Percentiles rank a stretch among this genome's conserved stretches.
These are phyloP conservation scores for Agrotis exclamationis DNA, from an alignment of 2,888 invertebrate species.

Conservation along the genomic window DNA sequence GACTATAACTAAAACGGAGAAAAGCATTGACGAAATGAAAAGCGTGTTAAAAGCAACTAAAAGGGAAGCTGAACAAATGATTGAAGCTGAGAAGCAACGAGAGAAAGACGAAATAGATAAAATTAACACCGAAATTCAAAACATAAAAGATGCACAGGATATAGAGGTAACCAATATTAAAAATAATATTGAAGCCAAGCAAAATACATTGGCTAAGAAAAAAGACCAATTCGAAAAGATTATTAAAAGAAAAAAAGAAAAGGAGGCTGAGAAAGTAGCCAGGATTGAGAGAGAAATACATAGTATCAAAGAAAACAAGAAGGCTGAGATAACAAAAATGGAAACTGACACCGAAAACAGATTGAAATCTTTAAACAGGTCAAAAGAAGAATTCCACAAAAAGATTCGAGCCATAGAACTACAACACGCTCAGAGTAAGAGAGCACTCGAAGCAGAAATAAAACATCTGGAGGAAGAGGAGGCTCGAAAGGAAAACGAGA, in stretches of 20 bases:
- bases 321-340: neutral
- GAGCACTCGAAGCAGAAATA: slow-evolving; percentile 20
- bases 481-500: neutral
- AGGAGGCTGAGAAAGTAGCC: neutral
- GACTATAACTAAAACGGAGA: neutral
- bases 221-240: slow-evolving; percentile 30
- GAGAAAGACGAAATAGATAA: neutral
- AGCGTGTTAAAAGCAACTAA: neutral
- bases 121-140: slow-evolving; percentile 22
- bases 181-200: slow-evolving; percentile 19
- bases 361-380: slow-evolving; percentile 8
- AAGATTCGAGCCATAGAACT: slow-evolving; percentile 9
- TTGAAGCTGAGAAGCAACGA: slow-evolving; percentile 9
- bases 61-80: slow-evolving; percentile 16
- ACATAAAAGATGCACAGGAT: slow-evolving; percentile 12
- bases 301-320: slow-evolving; percentile 13
- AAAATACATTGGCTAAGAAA: neutral
- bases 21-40: slow-evolving; percentile 9
- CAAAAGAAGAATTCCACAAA: slow-evolving; percentile 3
- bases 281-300: slow-evolving; percentile 23
- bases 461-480: slow-evolving; percentile 8
- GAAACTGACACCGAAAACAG: slow-evolving; percentile 18
- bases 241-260: neutral
- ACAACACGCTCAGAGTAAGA: slow-evolving; percentile 9
- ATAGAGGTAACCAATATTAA: neutral